phyloP scores from a whole-genome alignment of 2,113 vertebrate genomes.

The Orthochromis indermauri region DNA sequence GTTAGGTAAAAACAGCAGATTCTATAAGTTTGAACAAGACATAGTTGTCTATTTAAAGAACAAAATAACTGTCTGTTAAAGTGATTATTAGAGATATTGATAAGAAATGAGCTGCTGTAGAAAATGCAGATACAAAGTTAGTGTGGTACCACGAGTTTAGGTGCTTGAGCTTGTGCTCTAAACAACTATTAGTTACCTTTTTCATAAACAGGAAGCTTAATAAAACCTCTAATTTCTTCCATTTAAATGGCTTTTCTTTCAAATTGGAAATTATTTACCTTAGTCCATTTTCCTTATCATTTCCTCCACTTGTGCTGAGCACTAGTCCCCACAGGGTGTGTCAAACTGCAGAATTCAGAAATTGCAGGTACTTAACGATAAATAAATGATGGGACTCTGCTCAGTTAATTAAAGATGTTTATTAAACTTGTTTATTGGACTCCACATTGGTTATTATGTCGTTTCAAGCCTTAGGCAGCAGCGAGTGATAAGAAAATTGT shows the following conservation, averaged over 20 bases:
- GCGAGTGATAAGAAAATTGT: not conserved
- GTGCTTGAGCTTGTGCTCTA: not conserved
- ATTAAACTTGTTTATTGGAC: slow-evolving; percentile 6
- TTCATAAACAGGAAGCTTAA: not conserved
- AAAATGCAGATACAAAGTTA: not conserved
- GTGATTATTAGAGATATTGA: not conserved
- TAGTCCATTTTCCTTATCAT: not conserved
- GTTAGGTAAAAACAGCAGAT: not conserved
- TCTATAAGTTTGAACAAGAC: not conserved
- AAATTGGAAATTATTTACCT: not conserved
- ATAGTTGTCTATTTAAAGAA: not conserved
- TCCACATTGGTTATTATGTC: not conserved
- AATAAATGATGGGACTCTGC: not conserved
- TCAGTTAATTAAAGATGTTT: slow-evolving; percentile 7
- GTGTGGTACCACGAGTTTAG: not conserved
- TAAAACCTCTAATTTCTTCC: not conserved
- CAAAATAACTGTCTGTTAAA: not conserved
- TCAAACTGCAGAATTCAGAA: not conserved
- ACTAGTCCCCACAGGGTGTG: not conserved
- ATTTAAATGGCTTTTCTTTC: not conserved
- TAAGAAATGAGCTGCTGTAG: not conserved
- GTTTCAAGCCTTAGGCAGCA: not conserved
- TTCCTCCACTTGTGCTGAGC: not conserved
- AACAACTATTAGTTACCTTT: not conserved
- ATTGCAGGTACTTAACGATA: not conserved